Percentiles rank a stretch among this genome's conserved stretches.
phyloP scores from a whole-genome alignment of 2,113 vertebrate species.

The Crotalus horridus region DNA sequence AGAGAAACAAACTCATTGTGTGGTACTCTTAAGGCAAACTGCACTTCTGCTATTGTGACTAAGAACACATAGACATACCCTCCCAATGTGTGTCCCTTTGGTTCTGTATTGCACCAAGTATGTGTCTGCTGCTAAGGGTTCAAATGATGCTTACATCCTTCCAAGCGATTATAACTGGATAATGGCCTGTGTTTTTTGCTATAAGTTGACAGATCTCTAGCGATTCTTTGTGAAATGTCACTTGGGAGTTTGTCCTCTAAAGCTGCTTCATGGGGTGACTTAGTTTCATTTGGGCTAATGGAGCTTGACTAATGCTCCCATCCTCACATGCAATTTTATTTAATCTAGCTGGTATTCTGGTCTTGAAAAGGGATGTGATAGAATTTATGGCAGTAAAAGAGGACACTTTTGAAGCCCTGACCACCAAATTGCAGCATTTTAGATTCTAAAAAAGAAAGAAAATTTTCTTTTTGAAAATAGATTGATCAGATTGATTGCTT shows the following conservation, averaged over 20 bases:
- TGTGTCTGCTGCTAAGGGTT: neutral
- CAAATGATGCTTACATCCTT: neutral
- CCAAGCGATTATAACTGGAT: neutral
- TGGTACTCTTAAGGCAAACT: neutral
- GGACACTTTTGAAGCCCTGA: neutral
- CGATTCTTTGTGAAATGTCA: neutral
- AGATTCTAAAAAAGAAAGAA: neutral
- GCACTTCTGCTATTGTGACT: neutral
- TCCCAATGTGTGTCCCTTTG: neutral
- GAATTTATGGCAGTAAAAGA: neutral
- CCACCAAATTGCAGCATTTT: neutral
- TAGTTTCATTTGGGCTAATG: conserved; percentile 1
- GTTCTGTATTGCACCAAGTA: neutral
- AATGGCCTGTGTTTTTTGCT: neutral
- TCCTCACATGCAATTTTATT: neutral
- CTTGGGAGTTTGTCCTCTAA: neutral
- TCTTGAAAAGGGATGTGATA: neutral
- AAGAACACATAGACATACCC: neutral
- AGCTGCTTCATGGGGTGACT: conserved; percentile 2
- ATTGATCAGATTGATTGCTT: neutral
- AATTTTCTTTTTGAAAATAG: neutral
- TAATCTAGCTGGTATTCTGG: neutral
- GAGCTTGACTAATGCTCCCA: neutral
- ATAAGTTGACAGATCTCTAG: neutral
- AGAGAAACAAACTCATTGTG: neutral